Conservation (phyloP, 2,888 invertebrate species). For the Cyclophora albipunctata region DNA sequence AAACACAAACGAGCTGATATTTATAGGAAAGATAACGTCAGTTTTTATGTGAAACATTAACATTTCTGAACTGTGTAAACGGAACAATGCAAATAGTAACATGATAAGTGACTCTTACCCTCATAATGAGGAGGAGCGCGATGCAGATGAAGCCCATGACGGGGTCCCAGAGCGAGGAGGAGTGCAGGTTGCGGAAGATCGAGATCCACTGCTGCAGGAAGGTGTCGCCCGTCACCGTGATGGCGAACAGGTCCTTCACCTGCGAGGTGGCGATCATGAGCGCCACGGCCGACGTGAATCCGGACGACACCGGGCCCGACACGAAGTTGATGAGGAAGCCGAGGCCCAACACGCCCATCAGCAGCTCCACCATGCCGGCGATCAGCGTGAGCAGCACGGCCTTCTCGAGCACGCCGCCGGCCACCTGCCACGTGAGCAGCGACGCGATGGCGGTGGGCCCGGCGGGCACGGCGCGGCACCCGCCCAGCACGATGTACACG, state of each 20-base stretch:
- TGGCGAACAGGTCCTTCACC: conserved; percentile 87
- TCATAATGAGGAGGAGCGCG: conserved; percentile 82
- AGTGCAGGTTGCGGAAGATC: conserved; percentile 79
- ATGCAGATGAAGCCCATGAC: conserved; percentile 85
- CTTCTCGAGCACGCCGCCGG: conserved; percentile 79
- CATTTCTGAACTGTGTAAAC: too few species aligned
- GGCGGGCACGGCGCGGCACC: conserved; percentile 93
- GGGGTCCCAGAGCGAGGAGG: conserved; percentile 82
- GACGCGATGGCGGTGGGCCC: conserved; percentile 96
- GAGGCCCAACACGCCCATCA: conserved; percentile 89
- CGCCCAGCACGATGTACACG: conserved; percentile 92
- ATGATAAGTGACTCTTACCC: conserved; percentile 71
- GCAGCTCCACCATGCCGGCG: conserved; percentile 82
- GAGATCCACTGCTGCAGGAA: conserved; percentile 86
- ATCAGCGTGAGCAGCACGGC: conserved; percentile 86
- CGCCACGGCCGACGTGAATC: conserved; percentile 93
- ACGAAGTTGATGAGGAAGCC: conserved; percentile 93
- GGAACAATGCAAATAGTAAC: too few species aligned
- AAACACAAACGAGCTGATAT: too few species aligned
- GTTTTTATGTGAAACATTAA: too few species aligned
- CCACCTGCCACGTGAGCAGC: conserved; percentile 86
- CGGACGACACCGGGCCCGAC: conserved; percentile 91
- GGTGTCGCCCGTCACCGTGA: conserved; percentile 81
- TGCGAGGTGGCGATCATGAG: conserved; percentile 93
- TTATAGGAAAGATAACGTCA: too few species aligned